Conservation (phyloP, 2,888 invertebrate genomes). For the Heterodera filipjevi region DNA sequence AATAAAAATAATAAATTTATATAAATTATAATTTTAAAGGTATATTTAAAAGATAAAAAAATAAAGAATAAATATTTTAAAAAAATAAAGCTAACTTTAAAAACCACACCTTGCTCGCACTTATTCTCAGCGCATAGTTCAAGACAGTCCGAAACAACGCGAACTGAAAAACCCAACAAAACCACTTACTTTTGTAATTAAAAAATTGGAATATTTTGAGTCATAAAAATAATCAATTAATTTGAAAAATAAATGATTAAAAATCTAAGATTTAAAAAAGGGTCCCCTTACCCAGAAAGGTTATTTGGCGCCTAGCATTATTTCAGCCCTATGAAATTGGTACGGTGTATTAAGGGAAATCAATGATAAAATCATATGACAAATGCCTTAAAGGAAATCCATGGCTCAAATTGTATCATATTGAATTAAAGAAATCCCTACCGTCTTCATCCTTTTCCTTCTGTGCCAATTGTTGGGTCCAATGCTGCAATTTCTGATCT, state of each 20-base stretch:
- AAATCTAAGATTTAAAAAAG: no score
- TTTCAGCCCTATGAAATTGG: no score
- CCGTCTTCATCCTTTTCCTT: conserved; percentile 7
- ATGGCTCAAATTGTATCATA: not conserved
- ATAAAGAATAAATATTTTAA: no score
- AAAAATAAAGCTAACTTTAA: no score
- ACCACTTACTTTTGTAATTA: no score
- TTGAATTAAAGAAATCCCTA: not conserved
- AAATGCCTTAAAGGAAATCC: no score
- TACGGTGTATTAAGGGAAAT: no score
- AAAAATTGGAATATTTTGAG: not conserved
- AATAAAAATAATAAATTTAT: no score
- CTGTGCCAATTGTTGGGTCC: conserved; percentile 15
- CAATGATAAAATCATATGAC: no score
- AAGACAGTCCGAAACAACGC: conserved; percentile 37
- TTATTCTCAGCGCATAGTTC: conserved; percentile 34
- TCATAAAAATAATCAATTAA: not conserved
- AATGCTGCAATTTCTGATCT: conserved; percentile 39
- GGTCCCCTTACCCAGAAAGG: no score
- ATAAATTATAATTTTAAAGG: not conserved
- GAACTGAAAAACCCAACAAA: not conserved
- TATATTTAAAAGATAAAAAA: not conserved
- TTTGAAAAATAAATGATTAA: no score
- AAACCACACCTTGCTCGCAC: conserved; percentile 40
- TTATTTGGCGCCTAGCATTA: no score